Evolutionary conservation across 1,140 invertebrate species (phyloP).

Genomic region (Platorchestia sp.): DNA sequence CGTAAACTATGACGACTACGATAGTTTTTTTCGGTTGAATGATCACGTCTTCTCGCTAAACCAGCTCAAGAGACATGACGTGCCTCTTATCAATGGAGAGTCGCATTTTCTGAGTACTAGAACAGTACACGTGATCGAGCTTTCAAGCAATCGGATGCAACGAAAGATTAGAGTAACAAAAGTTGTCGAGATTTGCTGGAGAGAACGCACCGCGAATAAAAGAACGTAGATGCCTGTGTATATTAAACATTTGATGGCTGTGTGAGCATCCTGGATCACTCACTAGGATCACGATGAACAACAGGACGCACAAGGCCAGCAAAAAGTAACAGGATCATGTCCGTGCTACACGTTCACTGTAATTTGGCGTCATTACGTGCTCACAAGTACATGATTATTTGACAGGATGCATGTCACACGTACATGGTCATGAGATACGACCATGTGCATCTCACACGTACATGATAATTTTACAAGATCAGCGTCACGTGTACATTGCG

Average conservation of each 20-base stretch:
- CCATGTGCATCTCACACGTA: background rate
- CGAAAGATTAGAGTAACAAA: background rate
- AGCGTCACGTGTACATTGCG: too few relatives aligned
- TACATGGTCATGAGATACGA: too few relatives aligned
- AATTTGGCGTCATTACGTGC: background rate
- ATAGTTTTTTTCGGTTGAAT: background rate
- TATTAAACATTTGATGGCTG: background rate
- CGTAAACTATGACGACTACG: background rate
- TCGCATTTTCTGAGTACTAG: too few relatives aligned
- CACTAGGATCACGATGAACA: background rate
- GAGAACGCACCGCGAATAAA: background rate
- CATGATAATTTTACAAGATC: too few relatives aligned
- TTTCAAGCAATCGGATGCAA: background rate
- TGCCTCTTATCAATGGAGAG: background rate
- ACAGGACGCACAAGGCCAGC: background rate
- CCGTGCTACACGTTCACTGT: too few relatives aligned
- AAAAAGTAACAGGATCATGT: background rate
- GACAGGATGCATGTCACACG: too few relatives aligned
- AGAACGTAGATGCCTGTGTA: background rate
- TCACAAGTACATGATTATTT: background rate
- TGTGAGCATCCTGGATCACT: background rate
- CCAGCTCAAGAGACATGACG: background rate
- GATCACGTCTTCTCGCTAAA: background rate
- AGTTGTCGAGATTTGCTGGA: background rate
- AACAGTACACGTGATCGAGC: background rate